phyloP scores from a whole-genome alignment of 2,888 invertebrate species.

The Yponomeuta sedellus region DNA sequence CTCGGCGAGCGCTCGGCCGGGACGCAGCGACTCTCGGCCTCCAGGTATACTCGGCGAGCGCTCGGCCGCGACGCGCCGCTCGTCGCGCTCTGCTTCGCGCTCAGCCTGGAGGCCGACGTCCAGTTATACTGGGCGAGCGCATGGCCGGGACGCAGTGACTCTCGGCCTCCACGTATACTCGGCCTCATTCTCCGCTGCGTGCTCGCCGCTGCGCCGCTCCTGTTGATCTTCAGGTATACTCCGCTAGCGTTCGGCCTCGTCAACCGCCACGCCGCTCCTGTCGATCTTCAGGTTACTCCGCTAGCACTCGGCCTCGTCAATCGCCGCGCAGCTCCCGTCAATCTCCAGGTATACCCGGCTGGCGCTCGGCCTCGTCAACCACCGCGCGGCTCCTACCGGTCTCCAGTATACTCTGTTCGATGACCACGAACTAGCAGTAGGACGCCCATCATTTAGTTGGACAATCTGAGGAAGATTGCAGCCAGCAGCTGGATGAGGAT shows the following conservation, averaged over 20 bases:
- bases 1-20: not conserved
- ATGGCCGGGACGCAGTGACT: not conserved
- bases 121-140: constrained; percentile 50
- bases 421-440: no score
- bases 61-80: constrained; percentile 78
- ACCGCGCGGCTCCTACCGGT: constrained; percentile 95
- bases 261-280: not conserved
- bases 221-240: constrained; percentile 85
- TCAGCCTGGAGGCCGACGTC: not conserved
- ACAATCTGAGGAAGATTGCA: no score
- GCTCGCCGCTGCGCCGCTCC: constrained; percentile 98
- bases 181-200: constrained; percentile 96
- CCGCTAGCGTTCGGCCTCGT: not conserved
- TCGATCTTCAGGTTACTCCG: not conserved
- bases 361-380: constrained; percentile 91
- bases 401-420: constrained; percentile 85
- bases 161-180: not conserved
- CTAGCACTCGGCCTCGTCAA: not conserved
- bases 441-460: no score
- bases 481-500: no score
- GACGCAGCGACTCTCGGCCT: not conserved
- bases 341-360: not conserved
- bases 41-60: constrained; percentile 52
- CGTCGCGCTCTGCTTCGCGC: no score
- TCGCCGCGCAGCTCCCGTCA: not conserved